phyloP scores from a whole-genome alignment of 2,113 vertebrate species.

The Lota lota region DNA sequence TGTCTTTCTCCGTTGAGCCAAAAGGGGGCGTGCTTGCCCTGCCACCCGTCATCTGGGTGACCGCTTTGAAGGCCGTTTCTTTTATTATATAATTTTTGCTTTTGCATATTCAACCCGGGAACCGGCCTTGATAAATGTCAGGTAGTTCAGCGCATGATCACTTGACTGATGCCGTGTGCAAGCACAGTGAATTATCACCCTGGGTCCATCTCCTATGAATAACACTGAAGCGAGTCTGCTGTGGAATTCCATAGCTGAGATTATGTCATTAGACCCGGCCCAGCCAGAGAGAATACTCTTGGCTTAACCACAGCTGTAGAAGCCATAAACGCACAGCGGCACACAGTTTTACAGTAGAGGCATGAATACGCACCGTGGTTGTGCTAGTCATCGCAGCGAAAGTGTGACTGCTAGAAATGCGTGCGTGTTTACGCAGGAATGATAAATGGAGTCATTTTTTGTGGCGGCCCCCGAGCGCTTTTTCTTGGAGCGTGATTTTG shows the following conservation, averaged over 20 bases:
- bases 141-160: slow-evolving; percentile 28
- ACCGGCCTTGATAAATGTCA: slow-evolving; percentile 1
- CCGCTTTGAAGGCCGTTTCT: not conserved
- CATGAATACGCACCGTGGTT: not conserved
- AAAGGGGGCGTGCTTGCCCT: slow-evolving; percentile 74
- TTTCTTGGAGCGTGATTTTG: slow-evolving; percentile 44
- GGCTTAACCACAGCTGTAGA: slow-evolving; percentile 9
- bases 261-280: slow-evolving; percentile 46
- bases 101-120: not conserved
- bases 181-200: slow-evolving; percentile 25
- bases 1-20: slow-evolving; percentile 50
- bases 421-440: slow-evolving; percentile 56
- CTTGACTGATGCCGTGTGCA: not conserved
- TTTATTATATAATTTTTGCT: not conserved
- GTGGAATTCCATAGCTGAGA: slow-evolving; percentile 39
- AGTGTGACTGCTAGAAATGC: slow-evolving; percentile 49
- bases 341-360: not conserved
- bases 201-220: slow-evolving; percentile 19
- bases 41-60: not conserved
- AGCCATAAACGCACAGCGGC: slow-evolving; percentile 16
- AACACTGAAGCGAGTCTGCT: slow-evolving; percentile 14
- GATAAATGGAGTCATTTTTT: slow-evolving; percentile 50
- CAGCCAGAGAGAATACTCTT: slow-evolving; percentile 23
- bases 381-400: slow-evolving; percentile 2
- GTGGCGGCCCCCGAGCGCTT: slow-evolving; percentile 41